These are phyloP conservation scores for Chrysaora quinquecirrha DNA, from an alignment of 30 jellyfish, hydroid and myxozoan species.

Conservation along the genomic window DNA sequence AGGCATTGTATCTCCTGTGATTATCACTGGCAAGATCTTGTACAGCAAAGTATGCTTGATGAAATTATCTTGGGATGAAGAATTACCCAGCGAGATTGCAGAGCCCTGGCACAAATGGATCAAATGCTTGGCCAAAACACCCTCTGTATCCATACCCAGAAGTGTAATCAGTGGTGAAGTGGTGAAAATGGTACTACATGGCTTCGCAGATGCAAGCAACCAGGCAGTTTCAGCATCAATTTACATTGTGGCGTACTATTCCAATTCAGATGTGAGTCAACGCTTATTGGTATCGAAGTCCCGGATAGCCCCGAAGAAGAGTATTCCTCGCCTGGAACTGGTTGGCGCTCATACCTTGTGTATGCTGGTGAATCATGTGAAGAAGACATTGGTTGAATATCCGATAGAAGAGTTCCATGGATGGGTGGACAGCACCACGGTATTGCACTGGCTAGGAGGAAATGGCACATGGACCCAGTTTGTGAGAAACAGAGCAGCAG, in stretches of 20 bases:
- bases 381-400: constrained; percentile 37
- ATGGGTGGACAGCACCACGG: constrained; percentile 82
- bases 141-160: no score
- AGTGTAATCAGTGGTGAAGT: constrained; percentile 31
- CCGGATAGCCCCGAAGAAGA: constrained; percentile 54
- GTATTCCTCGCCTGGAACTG: constrained; percentile 76
- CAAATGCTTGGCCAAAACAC: constrained; percentile 25
- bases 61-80: constrained; percentile 71
- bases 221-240: constrained; percentile 45
- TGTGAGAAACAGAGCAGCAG: constrained; percentile 68
- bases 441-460: constrained; percentile 75
- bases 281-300: constrained; percentile 52
- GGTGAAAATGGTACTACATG: constrained; percentile 52
- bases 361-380: constrained; percentile 43
- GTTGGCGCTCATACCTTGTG: constrained; percentile 58
- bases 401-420: constrained; percentile 47
- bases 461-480: constrained; percentile 70
- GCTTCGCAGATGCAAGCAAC: no score
- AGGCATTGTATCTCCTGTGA: constrained; percentile 80
- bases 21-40: constrained; percentile 65
- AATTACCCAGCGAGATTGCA: constrained; percentile 22
- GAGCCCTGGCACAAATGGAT: constrained; percentile 48
- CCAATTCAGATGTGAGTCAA: constrained; percentile 48
- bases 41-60: constrained; percentile 62
- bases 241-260: no score